Base-by-base conservation (phyloP, 2,888 invertebrate species). In the Spatulosminthurus flaviceps region DNA sequence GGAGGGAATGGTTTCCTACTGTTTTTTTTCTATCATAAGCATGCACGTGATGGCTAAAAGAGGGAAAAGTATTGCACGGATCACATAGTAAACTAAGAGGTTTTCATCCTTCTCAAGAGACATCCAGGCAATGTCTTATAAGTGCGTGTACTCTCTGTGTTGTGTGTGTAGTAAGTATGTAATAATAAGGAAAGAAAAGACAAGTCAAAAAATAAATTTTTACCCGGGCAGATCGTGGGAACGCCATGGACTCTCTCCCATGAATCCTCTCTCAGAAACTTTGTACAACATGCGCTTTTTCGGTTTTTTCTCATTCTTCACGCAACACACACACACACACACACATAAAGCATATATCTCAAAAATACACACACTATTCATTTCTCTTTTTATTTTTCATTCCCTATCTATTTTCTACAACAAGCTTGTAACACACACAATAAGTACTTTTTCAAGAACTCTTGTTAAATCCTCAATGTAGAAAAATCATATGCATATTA, bases 151-250 rank as follows among this genome's bases (percentile, higher is more conserved):
- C n/a, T 11, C n/a, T 11, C n/a, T n/a, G n/a, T n/a, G n/a, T n/a
- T n/a, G n/a, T n/a, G n/a, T n/a, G n/a, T n/a, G n/a, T n/a, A n/a
- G n/a, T n/a, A n/a, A n/a, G n/a, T n/a, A n/a, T n/a, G n/a, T n/a
- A n/a, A n/a, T n/a, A n/a, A 21, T 29, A 21, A 29, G 19, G 43
- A 51, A 79, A 76, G 78, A 82, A 80, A 79, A 75, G 77, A 72
- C 77, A 77, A 74, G 80, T 79, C 76, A 80, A 82, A 82, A 82
- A 81, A 78, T 80, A 77, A 73, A 80, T 80, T 82, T 80, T 80
- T 82, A 82, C 80, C 80, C 80, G 79, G 80, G 76, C 72, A 79
- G 82, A 81, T 81, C 82, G 82, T 82, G 82, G 82, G 82, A 82
- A 82, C 76, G 79, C 60, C 51, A 66, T 70, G 51, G 78, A 69